These are phyloP conservation scores for Calosoma granatense DNA, from an alignment of 1,140 invertebrate genomes.

Conservation along the genomic window DNA sequence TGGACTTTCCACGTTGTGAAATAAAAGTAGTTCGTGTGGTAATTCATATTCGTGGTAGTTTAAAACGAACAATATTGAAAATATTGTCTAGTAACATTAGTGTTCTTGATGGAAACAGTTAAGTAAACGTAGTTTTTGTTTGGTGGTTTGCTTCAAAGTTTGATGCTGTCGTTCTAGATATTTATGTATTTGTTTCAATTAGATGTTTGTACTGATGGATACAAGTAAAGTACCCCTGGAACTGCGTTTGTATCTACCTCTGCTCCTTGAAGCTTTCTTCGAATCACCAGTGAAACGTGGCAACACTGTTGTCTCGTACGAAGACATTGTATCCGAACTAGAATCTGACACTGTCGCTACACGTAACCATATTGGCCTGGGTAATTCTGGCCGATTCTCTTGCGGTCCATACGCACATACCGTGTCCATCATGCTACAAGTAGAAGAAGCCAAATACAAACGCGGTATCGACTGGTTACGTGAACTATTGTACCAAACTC, in stretches of 20 bases:
- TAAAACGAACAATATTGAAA: too few species aligned
- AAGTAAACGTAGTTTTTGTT: too few species aligned
- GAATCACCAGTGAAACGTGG: constrained; percentile 52
- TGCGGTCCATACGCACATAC: constrained; percentile 54
- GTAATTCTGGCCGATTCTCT: constrained; percentile 37
- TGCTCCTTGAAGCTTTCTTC: constrained; percentile 58
- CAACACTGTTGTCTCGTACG: constrained; percentile 51
- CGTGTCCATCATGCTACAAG: constrained; percentile 44
- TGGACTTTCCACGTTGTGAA: too few species aligned
- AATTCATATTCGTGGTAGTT: too few species aligned
- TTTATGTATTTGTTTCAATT: constrained; percentile 22
- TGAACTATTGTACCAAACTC: constrained; percentile 60
- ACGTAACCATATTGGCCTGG: constrained; percentile 50
- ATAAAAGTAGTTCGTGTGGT: too few species aligned
- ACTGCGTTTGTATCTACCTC: constrained; percentile 57
- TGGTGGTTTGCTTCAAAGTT: too few species aligned
- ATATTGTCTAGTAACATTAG: too few species aligned
- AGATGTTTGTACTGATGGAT: constrained; percentile 62
- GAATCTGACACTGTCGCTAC: constrained; percentile 59
- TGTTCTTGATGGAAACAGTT: too few species aligned
- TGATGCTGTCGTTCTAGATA: neutral
- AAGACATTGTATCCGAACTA: constrained; percentile 63
- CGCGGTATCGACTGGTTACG: constrained; percentile 65
- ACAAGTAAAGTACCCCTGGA: constrained; percentile 48
- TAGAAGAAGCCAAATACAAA: constrained; percentile 63